phyloP scores from a whole-genome alignment of 2,888 invertebrate species.

The Neoaliturus tenellus region DNA sequence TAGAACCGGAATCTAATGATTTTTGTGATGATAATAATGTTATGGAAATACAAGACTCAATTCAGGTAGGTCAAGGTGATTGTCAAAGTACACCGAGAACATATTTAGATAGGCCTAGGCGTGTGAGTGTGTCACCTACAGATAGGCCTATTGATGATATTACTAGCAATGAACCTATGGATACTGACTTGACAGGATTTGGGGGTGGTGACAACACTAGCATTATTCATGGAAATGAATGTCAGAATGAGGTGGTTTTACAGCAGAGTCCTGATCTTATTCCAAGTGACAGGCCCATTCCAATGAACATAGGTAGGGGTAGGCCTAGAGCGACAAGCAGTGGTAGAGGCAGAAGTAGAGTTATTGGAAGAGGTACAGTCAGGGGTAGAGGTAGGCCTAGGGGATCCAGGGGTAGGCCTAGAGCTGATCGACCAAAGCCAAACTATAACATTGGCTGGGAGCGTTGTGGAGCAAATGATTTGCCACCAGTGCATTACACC shows the following conservation, averaged over 20 bases:
- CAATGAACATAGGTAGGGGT: too few relatives aligned
- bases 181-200: too few relatives aligned
- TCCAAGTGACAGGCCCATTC: too few relatives aligned
- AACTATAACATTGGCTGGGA: slow-evolving; percentile 29
- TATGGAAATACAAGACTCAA: not conserved
- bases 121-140: not conserved
- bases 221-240: too few relatives aligned
- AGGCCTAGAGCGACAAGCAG: not conserved
- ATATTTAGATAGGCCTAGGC: not conserved
- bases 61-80: not conserved
- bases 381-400: not conserved
- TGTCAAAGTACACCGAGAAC: not conserved
- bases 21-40: slow-evolving; percentile 2
- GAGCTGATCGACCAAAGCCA: not conserved
- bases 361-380: not conserved
- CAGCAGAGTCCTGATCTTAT: too few relatives aligned
- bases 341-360: not conserved
- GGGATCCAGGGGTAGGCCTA: slow-evolving; percentile 13
- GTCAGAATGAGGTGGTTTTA: too few relatives aligned
- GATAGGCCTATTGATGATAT: too few relatives aligned
- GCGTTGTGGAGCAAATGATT: not conserved
- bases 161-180: too few relatives aligned
- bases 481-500: not conserved
- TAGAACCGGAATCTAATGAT: not conserved
- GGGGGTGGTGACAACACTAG: too few relatives aligned